A percentile compares a stretch with the other conserved stretches of the same genome.
These are phyloP conservation scores for Urophycis tenuis DNA, from an alignment of 2,797 vertebrate species.

Conservation along the genomic window DNA sequence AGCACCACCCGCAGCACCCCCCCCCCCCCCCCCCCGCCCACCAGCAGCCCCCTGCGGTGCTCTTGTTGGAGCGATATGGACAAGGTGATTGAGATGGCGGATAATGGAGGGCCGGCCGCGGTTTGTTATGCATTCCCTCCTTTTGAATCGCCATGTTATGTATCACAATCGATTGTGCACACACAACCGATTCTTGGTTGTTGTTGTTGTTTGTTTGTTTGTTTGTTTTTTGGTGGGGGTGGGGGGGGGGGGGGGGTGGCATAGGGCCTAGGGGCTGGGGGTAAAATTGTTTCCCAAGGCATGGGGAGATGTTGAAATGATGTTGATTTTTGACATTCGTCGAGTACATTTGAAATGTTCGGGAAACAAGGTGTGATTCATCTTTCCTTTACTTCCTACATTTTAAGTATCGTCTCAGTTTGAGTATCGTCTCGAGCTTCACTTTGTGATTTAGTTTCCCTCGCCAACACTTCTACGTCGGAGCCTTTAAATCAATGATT, in stretches of 20 bases:
- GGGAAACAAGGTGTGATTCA: background rate
- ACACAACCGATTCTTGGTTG: background rate
- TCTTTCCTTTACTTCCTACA: background rate
- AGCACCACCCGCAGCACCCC: background rate
- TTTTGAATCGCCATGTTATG: background rate
- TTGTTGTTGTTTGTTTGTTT: too few relatives aligned
- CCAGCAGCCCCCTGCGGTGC: background rate
- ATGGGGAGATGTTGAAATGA: background rate
- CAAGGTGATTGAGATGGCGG: background rate
- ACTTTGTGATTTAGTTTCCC: background rate
- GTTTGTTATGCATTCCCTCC: background rate
- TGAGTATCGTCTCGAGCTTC: background rate
- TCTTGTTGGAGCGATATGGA: background rate
- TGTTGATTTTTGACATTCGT: background rate
- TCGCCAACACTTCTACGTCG: background rate
- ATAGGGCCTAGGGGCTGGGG: too few relatives aligned
- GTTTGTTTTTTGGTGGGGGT: too few relatives aligned
- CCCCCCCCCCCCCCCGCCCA: background rate
- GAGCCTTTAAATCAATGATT: background rate
- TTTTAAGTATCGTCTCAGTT: background rate
- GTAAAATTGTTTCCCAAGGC: background rate
- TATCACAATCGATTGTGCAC: background rate
- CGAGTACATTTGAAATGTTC: background rate
- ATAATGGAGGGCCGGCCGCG: background rate
- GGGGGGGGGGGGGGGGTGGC: background rate